These are phyloP conservation scores for Alauda arvensis DNA, from an alignment of 2,797 vertebrate species.

Conservation along the genomic window DNA sequence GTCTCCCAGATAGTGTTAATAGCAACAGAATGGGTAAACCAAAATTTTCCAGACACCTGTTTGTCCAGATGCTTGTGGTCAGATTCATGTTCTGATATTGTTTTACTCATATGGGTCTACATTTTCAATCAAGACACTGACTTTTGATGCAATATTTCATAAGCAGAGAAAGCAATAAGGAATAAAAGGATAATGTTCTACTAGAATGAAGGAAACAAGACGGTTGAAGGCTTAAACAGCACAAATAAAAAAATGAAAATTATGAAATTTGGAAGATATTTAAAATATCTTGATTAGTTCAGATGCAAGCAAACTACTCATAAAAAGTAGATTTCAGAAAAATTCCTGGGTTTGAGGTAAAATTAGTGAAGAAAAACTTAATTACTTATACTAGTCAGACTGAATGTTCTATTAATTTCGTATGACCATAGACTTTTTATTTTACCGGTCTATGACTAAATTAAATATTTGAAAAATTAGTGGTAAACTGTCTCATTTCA, in stretches of 20 bases:
- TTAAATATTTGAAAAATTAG: not conserved
- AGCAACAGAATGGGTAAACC: not conserved
- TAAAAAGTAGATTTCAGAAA: not conserved
- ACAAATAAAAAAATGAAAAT: not conserved
- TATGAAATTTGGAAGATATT: not conserved
- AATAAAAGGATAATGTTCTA: not conserved
- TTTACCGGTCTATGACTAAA: not conserved
- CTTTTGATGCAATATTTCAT: not conserved
- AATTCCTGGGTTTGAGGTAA: not conserved
- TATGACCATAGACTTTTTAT: not conserved
- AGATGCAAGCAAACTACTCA: not conserved
- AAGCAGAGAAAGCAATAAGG: not conserved
- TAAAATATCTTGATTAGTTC: not conserved
- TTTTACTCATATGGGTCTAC: not conserved
- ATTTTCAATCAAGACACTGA: not conserved
- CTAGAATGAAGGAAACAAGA: not conserved
- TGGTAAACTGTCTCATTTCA: not conserved
- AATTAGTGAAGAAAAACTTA: not conserved
- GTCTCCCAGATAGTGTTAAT: not conserved
- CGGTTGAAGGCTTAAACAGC: not conserved
- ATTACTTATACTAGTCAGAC: not conserved
- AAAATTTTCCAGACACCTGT: not conserved
- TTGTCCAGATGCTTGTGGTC: rapidly evolving
- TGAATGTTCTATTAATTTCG: not conserved
- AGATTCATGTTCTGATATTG: not conserved